Conservation (phyloP, 2,888 invertebrate genomes). For the Onthophagus sagittarius region DNA sequence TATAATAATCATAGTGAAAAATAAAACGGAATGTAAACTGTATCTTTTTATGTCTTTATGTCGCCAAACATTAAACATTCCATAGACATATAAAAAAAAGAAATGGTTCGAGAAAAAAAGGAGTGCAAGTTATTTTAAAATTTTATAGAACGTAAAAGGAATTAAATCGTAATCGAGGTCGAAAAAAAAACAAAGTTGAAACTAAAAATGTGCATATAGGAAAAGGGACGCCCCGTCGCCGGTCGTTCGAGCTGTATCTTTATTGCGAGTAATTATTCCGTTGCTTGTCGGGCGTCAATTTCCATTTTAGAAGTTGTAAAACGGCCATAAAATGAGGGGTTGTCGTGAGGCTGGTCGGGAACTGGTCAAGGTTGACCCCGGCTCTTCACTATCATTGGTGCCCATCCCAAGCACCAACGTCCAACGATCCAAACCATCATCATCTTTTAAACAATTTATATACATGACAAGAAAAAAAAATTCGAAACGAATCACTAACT, state of each 20-base stretch:
- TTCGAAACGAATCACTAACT: background rate
- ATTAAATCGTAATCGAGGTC: background rate
- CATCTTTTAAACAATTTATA: too few relatives aligned
- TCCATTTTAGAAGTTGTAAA: slow-evolving; percentile 1
- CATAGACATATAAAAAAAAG: background rate
- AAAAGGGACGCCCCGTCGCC: background rate
- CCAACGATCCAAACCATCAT: background rate
- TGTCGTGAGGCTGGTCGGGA: background rate
- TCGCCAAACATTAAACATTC: too few relatives aligned
- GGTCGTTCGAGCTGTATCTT: slow-evolving; percentile 1
- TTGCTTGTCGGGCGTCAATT: slow-evolving; percentile 8
- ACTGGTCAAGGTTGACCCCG: background rate
- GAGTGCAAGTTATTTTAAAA: background rate
- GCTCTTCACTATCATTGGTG: background rate
- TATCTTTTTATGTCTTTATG: too few relatives aligned
- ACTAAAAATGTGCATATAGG: background rate
- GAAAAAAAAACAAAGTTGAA: background rate
- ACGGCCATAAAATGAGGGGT: background rate
- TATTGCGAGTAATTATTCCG: slow-evolving; percentile 13
- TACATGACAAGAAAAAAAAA: background rate
- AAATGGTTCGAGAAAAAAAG: background rate
- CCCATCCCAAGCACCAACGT: background rate
- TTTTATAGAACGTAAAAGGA: background rate
- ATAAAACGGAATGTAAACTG: too few relatives aligned
- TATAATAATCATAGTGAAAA: too few relatives aligned